phyloP scores from a whole-genome alignment of 2,888 invertebrate species.

The Spialia ferax region DNA sequence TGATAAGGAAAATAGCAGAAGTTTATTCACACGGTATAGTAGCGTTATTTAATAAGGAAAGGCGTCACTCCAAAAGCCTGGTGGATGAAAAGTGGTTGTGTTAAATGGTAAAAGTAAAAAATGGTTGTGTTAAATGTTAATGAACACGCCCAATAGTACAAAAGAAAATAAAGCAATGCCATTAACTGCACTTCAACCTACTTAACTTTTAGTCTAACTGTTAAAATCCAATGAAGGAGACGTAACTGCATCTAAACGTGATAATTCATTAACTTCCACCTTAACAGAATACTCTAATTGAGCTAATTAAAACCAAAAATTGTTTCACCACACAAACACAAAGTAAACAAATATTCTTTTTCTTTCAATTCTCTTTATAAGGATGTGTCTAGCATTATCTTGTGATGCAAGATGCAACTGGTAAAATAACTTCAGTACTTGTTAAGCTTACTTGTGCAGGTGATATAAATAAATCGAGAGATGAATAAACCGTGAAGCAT shows the following conservation, averaged over 20 bases:
- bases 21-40: no score
- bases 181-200: not conserved
- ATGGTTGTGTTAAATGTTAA: no score
- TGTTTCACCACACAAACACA: not conserved
- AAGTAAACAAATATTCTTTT: not conserved
- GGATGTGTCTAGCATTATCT: not conserved
- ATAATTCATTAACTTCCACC: not conserved
- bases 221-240: not conserved
- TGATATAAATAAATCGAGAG: no score
- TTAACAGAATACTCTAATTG: not conserved
- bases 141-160: no score
- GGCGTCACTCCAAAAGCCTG: no score
- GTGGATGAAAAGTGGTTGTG: no score
- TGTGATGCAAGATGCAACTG: not conserved
- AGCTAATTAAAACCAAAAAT: not conserved
- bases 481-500: no score
- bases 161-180: not conserved
- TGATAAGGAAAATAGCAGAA: no score
- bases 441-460: not conserved
- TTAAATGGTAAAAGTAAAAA: no score
- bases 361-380: not conserved
- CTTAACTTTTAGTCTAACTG: not conserved
- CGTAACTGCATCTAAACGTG: conserved; percentile 1
- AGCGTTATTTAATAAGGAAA: no score
- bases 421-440: not conserved